These are phyloP conservation scores for Cheilosia scutellata DNA, from an alignment of 2,888 invertebrate genomes.

Conservation along the genomic window DNA sequence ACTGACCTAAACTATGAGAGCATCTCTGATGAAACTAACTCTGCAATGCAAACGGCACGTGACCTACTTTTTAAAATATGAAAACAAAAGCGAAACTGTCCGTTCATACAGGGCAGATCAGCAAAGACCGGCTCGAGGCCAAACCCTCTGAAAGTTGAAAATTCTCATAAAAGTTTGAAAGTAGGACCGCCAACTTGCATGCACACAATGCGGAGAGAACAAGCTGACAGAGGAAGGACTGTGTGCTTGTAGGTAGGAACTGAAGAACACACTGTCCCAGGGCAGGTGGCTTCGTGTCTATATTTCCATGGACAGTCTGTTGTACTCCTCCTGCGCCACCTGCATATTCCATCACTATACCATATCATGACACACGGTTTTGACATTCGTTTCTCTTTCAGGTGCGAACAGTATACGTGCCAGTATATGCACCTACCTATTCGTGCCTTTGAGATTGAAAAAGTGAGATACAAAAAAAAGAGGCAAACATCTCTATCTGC, in stretches of 20 bases:
- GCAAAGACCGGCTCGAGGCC: neutral
- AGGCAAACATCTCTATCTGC: neutral
- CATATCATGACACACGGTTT: constrained; percentile 1
- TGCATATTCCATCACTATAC: constrained; percentile 2
- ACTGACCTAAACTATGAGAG: constrained; percentile 8
- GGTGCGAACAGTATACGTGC: constrained; percentile 31
- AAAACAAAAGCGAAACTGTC: constrained; percentile 30
- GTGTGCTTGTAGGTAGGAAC: neutral
- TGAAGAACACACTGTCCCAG: constrained; percentile 2
- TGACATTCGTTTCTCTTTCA: constrained; percentile 43
- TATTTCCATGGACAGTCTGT: constrained; percentile 2
- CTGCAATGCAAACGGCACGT: constrained; percentile 4
- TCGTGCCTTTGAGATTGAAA: neutral
- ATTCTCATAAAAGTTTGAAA: constrained; percentile 50
- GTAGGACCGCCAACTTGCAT: neutral
- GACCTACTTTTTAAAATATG: constrained; percentile 9
- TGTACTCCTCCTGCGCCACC: neutral
- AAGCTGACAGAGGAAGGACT: constrained; percentile 8
- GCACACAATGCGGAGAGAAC: neutral
- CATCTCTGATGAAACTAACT: neutral
- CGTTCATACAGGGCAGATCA: neutral
- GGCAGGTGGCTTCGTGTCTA: neutral
- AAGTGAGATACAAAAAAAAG: constrained; percentile 5
- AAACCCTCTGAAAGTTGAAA: constrained; percentile 22
- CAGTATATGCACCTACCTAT: neutral